These are phyloP conservation scores for Drosophila biarmipes DNA, from an alignment of 1,140 invertebrate genomes.

Conservation along the genomic window DNA sequence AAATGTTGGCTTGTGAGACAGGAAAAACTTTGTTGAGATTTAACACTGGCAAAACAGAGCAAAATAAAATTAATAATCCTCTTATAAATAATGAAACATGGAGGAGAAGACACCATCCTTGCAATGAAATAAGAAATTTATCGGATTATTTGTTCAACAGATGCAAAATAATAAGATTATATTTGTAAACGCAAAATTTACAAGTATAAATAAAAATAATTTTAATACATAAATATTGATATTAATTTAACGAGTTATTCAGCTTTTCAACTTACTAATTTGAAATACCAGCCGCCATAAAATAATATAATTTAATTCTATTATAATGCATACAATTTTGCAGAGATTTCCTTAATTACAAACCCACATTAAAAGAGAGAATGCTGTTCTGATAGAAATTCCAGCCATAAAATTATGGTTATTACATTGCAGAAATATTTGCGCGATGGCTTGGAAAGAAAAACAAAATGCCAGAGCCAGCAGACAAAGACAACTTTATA, in stretches of 20 bases:
- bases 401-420: constrained; percentile 5
- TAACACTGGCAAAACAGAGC: constrained; percentile 2
- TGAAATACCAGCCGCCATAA: background rate
- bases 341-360: background rate
- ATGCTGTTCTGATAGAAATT: constrained; percentile 1
- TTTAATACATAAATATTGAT: no score
- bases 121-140: background rate
- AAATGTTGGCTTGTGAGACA: constrained; percentile 13
- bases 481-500: constrained; percentile 20
- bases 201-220: no score
- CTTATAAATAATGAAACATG: background rate
- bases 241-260: no score
- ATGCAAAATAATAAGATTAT: no score
- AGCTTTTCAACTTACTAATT: background rate
- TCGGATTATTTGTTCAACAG: no score
- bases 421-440: constrained; percentile 17
- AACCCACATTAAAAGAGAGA: background rate
- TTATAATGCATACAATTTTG: no score
- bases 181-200: no score
- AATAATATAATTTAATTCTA: background rate
- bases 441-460: background rate
- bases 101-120: background rate
- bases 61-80: background rate
- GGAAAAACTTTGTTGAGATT: constrained; percentile 47
- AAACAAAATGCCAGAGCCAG: background rate